phyloP scores from a whole-genome alignment of 2,888 invertebrate species.

The Acanthosepion esculentum region DNA sequence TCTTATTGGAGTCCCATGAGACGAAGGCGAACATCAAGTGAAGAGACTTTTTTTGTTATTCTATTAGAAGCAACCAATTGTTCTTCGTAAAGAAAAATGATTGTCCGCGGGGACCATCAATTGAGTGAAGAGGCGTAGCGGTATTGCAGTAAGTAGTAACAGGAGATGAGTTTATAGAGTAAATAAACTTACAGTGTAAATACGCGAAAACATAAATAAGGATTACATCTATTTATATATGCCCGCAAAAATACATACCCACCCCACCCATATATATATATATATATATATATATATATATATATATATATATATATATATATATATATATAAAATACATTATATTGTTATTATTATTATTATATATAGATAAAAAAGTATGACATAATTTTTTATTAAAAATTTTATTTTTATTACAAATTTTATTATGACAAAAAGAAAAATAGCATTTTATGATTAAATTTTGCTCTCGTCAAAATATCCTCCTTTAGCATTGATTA shows the following conservation, averaged over 20 bases:
- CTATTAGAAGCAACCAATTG: background rate
- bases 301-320: background rate
- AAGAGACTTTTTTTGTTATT: background rate
- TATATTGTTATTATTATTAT: too few species aligned
- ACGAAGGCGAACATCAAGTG: background rate
- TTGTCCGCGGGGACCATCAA: background rate
- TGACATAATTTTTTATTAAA: too few species aligned
- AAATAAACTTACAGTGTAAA: background rate
- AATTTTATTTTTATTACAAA: too few species aligned
- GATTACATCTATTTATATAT: background rate
- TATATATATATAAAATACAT: too few species aligned
- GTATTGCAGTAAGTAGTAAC: too few species aligned
- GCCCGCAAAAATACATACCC: background rate
- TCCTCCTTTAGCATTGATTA: too few species aligned
- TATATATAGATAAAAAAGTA: too few species aligned
- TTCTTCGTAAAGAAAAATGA: background rate
- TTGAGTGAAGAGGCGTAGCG: background rate
- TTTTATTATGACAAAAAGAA: too few species aligned
- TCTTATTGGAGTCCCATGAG: background rate
- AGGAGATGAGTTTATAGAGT: background rate
- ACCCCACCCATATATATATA: too few species aligned
- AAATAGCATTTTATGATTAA: too few species aligned
- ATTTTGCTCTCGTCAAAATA: too few species aligned
- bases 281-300: slow-evolving; percentile 33
- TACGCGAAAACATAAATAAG: background rate